Percentiles rank a stretch among this genome's conserved stretches.
Conservation (phyloP, 2,113 vertebrate species). For the Callithrix jacchus region DNA sequence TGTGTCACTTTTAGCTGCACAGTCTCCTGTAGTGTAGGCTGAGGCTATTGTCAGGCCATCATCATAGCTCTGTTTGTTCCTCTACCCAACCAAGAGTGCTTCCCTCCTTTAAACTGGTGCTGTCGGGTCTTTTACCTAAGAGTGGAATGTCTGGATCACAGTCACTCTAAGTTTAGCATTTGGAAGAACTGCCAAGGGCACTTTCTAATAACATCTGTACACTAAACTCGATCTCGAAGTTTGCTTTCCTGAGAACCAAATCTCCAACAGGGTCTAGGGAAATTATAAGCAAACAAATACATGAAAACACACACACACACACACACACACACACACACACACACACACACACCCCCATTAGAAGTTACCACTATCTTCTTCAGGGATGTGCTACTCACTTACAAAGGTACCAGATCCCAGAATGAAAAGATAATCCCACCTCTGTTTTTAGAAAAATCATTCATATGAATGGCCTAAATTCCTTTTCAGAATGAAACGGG, state of each 20-base stretch:
- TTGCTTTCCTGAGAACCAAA: neutral
- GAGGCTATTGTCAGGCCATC: neutral
- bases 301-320: too few species aligned
- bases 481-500: neutral
- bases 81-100: neutral
- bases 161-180: too few species aligned
- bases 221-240: neutral
- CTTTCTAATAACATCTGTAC: neutral
- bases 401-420: neutral
- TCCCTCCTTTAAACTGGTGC: neutral
- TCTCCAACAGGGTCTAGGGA: neutral
- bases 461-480: neutral
- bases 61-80: neutral
- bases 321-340: too few species aligned
- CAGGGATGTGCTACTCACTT: neutral
- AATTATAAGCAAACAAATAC: neutral
- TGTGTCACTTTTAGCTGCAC: neutral
- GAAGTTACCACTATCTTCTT: neutral
- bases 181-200: neutral
- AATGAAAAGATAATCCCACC: neutral
- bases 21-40: accelerated
- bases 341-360: too few species aligned
- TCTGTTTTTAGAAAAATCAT: neutral
- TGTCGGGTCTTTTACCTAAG: neutral
- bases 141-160: too few species aligned